A percentile compares a stretch with the other conserved stretches of the same genome.
Conservation (phyloP, 2,797 vertebrate species). For the Sibirionetta formosa region DNA sequence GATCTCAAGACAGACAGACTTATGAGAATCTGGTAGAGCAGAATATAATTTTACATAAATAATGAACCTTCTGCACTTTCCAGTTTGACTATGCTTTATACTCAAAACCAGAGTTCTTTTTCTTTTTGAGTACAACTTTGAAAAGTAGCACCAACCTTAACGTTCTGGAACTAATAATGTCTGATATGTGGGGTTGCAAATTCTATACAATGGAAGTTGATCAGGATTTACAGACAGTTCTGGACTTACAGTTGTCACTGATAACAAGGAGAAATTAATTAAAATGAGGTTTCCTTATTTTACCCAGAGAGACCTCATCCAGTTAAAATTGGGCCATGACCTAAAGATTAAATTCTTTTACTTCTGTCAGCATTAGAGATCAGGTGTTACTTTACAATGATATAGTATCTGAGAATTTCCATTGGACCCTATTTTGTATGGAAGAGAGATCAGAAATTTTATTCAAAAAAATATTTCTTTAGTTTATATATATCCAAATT, state of each 20-base stretch:
- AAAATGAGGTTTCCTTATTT: neutral
- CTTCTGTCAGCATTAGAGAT: neutral
- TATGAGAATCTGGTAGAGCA: neutral
- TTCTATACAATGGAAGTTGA: neutral
- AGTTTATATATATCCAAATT: neutral
- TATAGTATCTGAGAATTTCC: neutral
- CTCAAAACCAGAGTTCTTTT: neutral
- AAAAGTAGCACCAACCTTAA: neutral
- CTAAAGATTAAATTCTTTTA: neutral
- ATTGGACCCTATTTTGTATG: neutral
- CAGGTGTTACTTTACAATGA: neutral
- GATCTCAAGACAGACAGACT: neutral
- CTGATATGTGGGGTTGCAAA: neutral
- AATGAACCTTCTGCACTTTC: neutral
- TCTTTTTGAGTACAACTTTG: neutral
- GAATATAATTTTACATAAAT: neutral
- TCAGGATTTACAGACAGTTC: neutral
- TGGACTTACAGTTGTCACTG: neutral
- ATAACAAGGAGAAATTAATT: neutral
- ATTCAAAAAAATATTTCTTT: neutral
- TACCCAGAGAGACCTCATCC: neutral
- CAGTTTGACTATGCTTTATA: neutral
- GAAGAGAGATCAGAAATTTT: neutral
- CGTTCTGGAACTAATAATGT: neutral
- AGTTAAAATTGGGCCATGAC: neutral